A percentile compares a stretch with the other conserved stretches of the same genome.
Evolutionary conservation across 2,888 invertebrate genomes (phyloP).

Genomic region (Hydroisotoma schaefferi): DNA sequence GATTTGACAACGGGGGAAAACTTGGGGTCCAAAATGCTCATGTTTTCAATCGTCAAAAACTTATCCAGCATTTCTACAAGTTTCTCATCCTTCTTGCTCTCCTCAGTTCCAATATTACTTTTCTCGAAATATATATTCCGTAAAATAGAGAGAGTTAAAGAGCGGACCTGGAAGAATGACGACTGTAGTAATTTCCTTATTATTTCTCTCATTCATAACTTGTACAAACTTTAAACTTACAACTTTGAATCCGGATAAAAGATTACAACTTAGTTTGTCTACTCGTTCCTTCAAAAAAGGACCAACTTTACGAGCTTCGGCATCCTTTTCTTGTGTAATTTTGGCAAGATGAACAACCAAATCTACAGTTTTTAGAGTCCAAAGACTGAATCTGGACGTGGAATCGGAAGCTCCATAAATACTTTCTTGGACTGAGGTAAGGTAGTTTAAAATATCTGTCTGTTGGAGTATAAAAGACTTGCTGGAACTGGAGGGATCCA

Average conservation of each 20-base stretch:
- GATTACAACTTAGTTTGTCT: constrained; percentile 15
- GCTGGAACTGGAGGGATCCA: not conserved
- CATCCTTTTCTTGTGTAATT: not conserved
- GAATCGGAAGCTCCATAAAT: constrained; percentile 1
- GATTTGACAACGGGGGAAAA: constrained; percentile 35
- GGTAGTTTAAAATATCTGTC: not conserved
- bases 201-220: not conserved
- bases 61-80: constrained; percentile 32
- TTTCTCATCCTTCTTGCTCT: too few species aligned
- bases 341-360: constrained; percentile 19
- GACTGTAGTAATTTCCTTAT: not conserved
- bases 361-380: constrained; percentile 33
- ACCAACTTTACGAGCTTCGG: not conserved
- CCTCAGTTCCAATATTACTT: not conserved
- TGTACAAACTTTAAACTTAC: constrained; percentile 14
- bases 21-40: constrained; percentile 29
- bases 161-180: constrained; percentile 19
- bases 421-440: not conserved
- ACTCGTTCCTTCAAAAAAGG: not conserved
- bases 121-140: constrained; percentile 5
- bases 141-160: constrained; percentile 25
- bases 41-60: constrained; percentile 36
- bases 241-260: constrained; percentile 32
- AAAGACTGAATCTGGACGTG: constrained; percentile 15
- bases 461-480: not conserved